Conservation (phyloP, 1,140 invertebrate species). For the Portunus trituberculatus region DNA sequence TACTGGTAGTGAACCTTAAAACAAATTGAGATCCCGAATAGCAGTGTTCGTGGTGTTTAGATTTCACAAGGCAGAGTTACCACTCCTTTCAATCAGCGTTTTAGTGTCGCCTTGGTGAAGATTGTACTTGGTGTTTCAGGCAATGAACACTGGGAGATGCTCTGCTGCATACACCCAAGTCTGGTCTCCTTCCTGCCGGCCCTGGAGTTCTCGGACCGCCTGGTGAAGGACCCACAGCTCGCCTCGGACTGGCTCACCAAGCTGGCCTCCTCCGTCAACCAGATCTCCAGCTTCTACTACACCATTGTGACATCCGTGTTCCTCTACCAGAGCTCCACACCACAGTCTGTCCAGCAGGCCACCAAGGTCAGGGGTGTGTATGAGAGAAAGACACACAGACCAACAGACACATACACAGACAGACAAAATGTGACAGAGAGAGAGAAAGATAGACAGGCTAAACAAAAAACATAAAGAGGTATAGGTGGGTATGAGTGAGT, state of each 20-base stretch:
- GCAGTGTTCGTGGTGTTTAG: too few species aligned
- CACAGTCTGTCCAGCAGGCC: constrained; percentile 74
- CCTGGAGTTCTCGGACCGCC: constrained; percentile 74
- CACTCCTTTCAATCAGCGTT: too few species aligned
- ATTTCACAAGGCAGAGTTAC: too few species aligned
- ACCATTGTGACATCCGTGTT: constrained; percentile 76
- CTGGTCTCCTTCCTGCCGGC: constrained; percentile 72
- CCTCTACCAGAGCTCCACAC: constrained; percentile 72
- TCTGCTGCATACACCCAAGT: constrained; percentile 64
- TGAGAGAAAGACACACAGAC: not conserved
- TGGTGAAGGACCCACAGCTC: constrained; percentile 75
- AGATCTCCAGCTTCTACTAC: constrained; percentile 71
- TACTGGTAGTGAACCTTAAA: too few species aligned
- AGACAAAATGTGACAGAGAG: not conserved
- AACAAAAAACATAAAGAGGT: not conserved
- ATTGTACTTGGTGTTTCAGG: constrained; percentile 29
- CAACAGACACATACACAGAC: not conserved
- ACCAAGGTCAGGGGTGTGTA: constrained; percentile 53
- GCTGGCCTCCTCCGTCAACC: constrained; percentile 63
- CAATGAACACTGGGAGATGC: constrained; percentile 70
- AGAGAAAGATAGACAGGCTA: not conserved
- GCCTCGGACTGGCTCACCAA: constrained; percentile 72
- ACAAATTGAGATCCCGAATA: too few species aligned
- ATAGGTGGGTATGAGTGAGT: too few species aligned
- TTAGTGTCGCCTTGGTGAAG: too few species aligned